Conservation (phyloP, 2,888 invertebrate species). For the Noctua comes region DNA sequence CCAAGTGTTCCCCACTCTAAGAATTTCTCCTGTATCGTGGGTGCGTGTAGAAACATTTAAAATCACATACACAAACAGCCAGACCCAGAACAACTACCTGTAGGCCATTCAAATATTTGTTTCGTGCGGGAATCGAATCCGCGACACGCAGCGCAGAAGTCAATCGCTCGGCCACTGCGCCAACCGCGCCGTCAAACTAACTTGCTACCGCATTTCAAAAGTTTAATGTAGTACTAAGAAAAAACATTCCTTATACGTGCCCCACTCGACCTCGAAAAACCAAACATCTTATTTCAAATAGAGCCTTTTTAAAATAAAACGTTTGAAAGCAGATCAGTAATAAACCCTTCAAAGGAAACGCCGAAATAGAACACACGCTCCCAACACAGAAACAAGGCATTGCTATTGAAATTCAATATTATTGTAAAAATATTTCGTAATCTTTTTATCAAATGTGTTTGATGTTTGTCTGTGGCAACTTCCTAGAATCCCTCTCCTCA, state of each 20-base stretch:
- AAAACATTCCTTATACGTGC: neutral
- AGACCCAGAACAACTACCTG: too few species aligned
- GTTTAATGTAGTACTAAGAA: neutral
- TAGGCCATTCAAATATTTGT: too few species aligned
- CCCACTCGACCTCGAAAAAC: neutral
- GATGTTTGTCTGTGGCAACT: neutral
- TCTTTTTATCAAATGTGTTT: constrained; percentile 4
- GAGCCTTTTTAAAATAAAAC: neutral
- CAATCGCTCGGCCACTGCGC: too few species aligned
- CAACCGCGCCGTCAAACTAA: too few species aligned
- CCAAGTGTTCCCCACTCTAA: too few species aligned
- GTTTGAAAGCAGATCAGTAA: constrained; percentile 7
- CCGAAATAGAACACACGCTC: neutral
- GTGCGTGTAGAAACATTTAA: too few species aligned
- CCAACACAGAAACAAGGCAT: neutral
- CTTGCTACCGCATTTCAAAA: too few species aligned
- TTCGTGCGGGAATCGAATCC: too few species aligned
- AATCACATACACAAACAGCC: too few species aligned
- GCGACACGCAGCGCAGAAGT: too few species aligned
- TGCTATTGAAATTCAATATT: constrained; percentile 22
- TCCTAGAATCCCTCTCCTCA: neutral
- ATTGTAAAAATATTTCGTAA: neutral
- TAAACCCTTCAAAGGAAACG: constrained; percentile 11
- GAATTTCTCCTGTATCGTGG: too few species aligned
- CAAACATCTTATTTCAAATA: constrained; percentile 10